Evolutionary conservation across 1,140 invertebrate genomes (phyloP).

Genomic region (Cylas formicarius): DNA sequence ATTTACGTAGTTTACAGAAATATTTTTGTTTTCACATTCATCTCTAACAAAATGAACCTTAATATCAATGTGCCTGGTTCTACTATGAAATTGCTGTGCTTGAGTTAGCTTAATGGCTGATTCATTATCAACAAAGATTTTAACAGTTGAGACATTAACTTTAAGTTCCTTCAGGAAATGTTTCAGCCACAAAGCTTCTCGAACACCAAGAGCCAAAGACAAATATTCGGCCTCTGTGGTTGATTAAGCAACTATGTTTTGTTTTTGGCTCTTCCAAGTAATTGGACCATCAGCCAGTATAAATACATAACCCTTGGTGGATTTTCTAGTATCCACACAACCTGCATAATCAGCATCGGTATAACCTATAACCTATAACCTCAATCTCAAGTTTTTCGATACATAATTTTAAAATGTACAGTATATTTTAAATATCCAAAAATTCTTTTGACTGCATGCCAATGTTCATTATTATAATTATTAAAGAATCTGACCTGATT

Average conservation of each 20-base stretch:
- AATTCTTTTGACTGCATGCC: too few relatives aligned
- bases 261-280: conserved; percentile 28
- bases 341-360: conserved; percentile 4
- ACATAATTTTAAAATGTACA: too few relatives aligned
- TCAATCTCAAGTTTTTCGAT: too few relatives aligned
- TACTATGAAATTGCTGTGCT: too few relatives aligned
- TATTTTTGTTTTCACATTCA: too few relatives aligned
- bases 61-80: too few relatives aligned
- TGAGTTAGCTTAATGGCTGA: background rate
- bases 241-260: conserved; percentile 30
- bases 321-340: conserved; percentile 8
- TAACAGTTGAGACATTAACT: conserved; percentile 1
- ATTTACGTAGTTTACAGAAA: too few relatives aligned
- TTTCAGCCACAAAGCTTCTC: conserved; percentile 22
- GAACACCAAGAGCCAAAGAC: conserved; percentile 18
- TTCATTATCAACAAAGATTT: conserved; percentile 7
- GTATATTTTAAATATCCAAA: too few relatives aligned
- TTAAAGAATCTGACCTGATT: too few relatives aligned
- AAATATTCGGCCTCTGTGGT: conserved; percentile 35
- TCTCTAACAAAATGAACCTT: too few relatives aligned
- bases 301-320: conserved; percentile 8
- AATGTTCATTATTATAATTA: too few relatives aligned
- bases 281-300: conserved; percentile 23
- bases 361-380: too few relatives aligned
- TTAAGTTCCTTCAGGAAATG: conserved; percentile 1